These are phyloP conservation scores for Chelonia mydas DNA, from an alignment of 2,797 vertebrate species.

Conservation along the genomic window DNA sequence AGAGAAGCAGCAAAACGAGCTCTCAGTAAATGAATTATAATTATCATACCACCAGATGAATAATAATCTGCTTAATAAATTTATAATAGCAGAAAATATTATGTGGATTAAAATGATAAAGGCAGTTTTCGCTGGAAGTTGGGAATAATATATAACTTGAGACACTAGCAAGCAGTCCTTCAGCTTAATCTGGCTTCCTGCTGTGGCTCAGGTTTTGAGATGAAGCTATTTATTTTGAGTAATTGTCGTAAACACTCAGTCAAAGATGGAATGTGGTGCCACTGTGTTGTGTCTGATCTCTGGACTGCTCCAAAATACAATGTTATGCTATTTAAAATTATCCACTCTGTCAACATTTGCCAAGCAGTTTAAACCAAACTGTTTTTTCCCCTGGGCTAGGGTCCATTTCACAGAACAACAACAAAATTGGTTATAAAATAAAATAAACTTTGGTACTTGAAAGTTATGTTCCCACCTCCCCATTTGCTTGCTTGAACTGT, in stretches of 20 bases:
- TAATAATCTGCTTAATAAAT: constrained; percentile 65
- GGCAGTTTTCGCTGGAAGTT: constrained; percentile 32
- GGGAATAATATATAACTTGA: constrained; percentile 19
- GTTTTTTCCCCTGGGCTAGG: neutral
- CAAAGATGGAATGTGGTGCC: neutral
- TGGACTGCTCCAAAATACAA: constrained; percentile 39
- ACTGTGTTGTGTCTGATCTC: constrained; percentile 16
- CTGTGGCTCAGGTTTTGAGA: constrained; percentile 50
- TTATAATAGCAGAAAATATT: constrained; percentile 60
- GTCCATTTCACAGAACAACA: neutral
- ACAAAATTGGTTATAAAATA: neutral
- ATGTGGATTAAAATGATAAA: constrained; percentile 58
- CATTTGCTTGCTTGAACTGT: neutral
- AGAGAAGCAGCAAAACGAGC: constrained; percentile 42
- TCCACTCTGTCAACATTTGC: neutral
- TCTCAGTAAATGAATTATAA: constrained; percentile 60
- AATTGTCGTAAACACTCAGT: constrained; percentile 50
- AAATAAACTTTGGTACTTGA: neutral
- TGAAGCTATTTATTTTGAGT: constrained; percentile 57
- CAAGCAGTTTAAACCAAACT: neutral
- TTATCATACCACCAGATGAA: constrained; percentile 27
- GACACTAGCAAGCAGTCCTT: constrained; percentile 29
- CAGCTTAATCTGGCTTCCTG: constrained; percentile 51
- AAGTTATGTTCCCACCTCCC: neutral
- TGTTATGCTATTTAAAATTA: neutral